Evolutionary conservation across 2,888 invertebrate species (phyloP).

Genomic region (Ichneumoninae sp.): DNA sequence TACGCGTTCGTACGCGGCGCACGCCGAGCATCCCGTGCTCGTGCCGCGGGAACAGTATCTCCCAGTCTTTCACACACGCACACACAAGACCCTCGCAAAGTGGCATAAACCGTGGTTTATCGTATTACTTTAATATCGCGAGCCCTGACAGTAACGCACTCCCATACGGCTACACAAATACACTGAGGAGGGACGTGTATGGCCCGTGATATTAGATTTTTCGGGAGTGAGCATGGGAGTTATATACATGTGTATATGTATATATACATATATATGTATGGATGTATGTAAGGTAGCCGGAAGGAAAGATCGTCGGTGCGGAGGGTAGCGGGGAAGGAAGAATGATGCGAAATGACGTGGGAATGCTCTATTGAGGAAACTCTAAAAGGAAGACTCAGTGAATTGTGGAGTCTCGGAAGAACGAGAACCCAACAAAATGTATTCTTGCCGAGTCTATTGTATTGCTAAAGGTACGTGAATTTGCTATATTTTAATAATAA

Average conservation of each 20-base stretch:
- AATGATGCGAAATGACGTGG: constrained; percentile 46
- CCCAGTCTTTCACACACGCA: constrained; percentile 12
- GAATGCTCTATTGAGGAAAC: constrained; percentile 37
- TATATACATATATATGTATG: not conserved
- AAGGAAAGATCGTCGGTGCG: constrained; percentile 39
- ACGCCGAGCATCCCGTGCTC: constrained; percentile 30
- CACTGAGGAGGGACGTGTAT: constrained; percentile 32
- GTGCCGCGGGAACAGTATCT: constrained; percentile 3
- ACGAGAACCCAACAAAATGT: not conserved
- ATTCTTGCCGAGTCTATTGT: not conserved
- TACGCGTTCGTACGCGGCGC: constrained; percentile 34
- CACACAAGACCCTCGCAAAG: constrained; percentile 67
- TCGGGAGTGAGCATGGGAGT: constrained; percentile 46
- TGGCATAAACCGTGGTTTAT: constrained; percentile 76
- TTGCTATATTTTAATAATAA: not conserved
- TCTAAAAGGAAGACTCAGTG: constrained; percentile 14
- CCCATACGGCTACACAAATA: constrained; percentile 35
- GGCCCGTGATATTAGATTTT: constrained; percentile 63
- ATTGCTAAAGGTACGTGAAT: not conserved
- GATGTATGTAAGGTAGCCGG: constrained; percentile 22
- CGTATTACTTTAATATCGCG: constrained; percentile 74
- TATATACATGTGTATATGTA: constrained; percentile 15
- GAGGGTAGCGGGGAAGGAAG: constrained; percentile 3
- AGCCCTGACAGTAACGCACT: constrained; percentile 50
- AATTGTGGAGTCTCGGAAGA: constrained; percentile 17